phyloP scores from a whole-genome alignment of 2,888 invertebrate genomes.

The Polydrusus cervinus region DNA sequence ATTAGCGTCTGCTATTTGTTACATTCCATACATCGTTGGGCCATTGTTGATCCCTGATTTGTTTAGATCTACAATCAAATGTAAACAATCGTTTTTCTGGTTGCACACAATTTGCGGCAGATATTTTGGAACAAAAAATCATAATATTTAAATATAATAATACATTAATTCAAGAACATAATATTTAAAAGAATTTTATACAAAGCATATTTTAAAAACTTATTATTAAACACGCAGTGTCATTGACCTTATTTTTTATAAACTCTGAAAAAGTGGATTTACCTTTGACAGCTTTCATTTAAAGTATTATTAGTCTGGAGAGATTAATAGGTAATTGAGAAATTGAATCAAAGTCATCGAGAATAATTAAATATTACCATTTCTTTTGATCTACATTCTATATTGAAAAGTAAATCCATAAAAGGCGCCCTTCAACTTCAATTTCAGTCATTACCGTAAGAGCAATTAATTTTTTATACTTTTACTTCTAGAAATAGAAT shows the following conservation, averaged over 20 bases:
- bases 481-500: too few species aligned
- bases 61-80: constrained; percentile 18
- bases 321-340: neutral
- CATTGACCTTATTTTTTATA: neutral
- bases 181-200: constrained; percentile 2
- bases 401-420: neutral
- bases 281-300: neutral
- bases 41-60: neutral
- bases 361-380: constrained; percentile 1
- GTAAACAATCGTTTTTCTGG: neutral
- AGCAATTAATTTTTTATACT: too few species aligned
- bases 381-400: neutral
- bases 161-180: neutral
- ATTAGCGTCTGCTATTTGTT: constrained; percentile 13
- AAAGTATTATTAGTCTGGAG: neutral
- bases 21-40: constrained; percentile 9
- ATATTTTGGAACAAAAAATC: neutral
- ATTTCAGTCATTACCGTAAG: too few species aligned
- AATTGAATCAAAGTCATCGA: neutral
- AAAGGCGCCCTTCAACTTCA: too few species aligned
- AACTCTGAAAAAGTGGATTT: neutral
- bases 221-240: neutral
- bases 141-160: too few species aligned
- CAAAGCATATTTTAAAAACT: neutral
- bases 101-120: neutral